Conservation (phyloP, 2,113 vertebrate genomes). For the Chloebia gouldiae region DNA sequence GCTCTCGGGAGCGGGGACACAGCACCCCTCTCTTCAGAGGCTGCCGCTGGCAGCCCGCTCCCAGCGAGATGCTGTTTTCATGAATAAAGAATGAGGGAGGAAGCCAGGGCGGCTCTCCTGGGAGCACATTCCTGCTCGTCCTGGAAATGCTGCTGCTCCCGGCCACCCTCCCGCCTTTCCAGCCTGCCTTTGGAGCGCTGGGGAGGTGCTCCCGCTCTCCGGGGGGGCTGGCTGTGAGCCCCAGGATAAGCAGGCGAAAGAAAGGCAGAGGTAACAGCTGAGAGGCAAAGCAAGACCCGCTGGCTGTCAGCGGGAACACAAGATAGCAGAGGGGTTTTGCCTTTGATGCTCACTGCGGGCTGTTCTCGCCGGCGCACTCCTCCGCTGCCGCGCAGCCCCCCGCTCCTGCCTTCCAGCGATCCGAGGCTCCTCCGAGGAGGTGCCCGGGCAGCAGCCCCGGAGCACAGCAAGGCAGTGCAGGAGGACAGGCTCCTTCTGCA, state of each 20-base stretch:
- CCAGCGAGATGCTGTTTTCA: conserved; percentile 17
- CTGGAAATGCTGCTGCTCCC: conserved; percentile 38
- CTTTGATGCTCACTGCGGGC: background rate
- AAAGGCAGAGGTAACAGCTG: background rate
- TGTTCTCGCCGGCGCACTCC: background rate
- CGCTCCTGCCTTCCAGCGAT: background rate
- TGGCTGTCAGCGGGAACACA: background rate
- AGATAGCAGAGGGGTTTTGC: background rate
- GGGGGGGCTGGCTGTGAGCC: background rate
- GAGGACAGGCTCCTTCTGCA: conserved; percentile 49
- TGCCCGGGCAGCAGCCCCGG: background rate
- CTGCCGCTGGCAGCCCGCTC: background rate
- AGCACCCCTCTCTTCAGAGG: background rate
- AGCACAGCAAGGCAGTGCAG: background rate
- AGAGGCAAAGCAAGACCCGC: background rate
- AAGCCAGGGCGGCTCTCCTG: conserved; percentile 31
- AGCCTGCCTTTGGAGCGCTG: background rate
- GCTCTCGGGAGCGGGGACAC: background rate
- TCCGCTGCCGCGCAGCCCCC: background rate
- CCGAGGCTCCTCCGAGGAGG: background rate
- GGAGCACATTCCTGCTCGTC: conserved; percentile 49
- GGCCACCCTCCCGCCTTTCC: background rate
- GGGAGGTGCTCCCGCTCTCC: background rate
- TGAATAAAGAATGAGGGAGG: conserved; percentile 56
- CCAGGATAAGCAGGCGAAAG: background rate